phyloP scores from a whole-genome alignment of 2,888 invertebrate species.

The Odontocolon sp. region DNA sequence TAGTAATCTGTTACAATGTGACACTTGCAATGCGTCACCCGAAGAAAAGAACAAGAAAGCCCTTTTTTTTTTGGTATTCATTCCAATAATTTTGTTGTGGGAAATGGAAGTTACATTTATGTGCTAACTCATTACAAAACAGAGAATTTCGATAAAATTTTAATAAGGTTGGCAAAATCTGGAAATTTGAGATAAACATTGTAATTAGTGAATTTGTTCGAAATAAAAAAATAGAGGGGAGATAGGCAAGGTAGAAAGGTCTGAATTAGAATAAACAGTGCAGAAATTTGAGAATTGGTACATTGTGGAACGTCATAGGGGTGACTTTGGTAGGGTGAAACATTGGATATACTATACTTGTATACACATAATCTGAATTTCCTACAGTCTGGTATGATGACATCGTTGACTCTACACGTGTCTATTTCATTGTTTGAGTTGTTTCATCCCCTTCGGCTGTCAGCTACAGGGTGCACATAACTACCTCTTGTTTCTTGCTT shows the following conservation, averaged over 20 bases:
- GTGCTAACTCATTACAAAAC: no score
- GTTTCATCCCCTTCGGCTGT: conserved; percentile 36
- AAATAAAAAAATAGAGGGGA: background rate
- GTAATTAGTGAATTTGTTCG: background rate
- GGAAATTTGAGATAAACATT: no score
- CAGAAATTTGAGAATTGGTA: background rate
- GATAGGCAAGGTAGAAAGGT: background rate
- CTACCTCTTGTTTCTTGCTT: conserved; percentile 22
- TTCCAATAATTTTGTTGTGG: no score
- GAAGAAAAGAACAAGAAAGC: no score
- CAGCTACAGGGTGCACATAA: conserved; percentile 28
- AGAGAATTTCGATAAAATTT: no score
- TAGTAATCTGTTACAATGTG: no score
- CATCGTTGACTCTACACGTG: conserved; percentile 40
- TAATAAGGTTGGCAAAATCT: no score
- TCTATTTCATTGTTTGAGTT: conserved; percentile 56
- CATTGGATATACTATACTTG: background rate
- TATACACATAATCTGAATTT: conserved; percentile 3
- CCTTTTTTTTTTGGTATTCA: no score
- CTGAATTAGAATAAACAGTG: background rate
- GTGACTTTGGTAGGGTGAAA: background rate
- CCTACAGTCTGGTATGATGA: conserved; percentile 12
- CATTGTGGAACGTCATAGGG: background rate
- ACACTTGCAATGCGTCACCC: no score
- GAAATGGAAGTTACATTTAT: no score